These are phyloP conservation scores for Thalassophryne amazonica DNA, from an alignment of 2,797 vertebrate genomes.

Conservation along the genomic window DNA sequence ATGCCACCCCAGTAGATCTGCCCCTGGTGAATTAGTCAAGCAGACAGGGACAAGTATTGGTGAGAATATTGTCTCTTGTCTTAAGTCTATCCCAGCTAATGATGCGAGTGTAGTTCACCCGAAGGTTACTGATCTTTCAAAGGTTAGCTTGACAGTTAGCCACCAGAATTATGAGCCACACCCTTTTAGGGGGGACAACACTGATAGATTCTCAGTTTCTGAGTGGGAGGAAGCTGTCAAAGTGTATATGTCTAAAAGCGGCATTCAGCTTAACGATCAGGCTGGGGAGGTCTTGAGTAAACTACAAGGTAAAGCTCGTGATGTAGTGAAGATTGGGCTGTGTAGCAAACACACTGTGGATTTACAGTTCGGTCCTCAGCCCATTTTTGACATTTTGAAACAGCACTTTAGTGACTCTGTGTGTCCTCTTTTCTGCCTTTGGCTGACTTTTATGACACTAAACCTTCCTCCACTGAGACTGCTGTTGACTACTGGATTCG, in stretches of 20 bases:
- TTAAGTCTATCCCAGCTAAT: too few species aligned
- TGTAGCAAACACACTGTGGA: neutral
- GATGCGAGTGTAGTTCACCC: too few species aligned
- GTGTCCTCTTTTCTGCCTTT: constrained; percentile 15
- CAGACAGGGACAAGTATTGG: too few species aligned
- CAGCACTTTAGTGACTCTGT: constrained; percentile 5
- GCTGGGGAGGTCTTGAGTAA: neutral
- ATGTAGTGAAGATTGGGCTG: neutral
- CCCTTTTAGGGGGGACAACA: neutral
- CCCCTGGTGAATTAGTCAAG: too few species aligned
- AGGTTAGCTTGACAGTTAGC: neutral
- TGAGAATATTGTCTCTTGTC: too few species aligned
- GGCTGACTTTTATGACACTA: constrained; percentile 28
- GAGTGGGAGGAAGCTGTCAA: constrained; percentile 3
- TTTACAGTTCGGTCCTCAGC: constrained; percentile 1
- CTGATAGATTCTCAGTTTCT: neutral
- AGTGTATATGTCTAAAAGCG: neutral
- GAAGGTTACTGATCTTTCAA: neutral
- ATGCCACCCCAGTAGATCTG: too few species aligned
- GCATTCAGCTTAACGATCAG: constrained; percentile 1
- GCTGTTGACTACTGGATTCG: constrained; percentile 17
- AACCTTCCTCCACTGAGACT: neutral
- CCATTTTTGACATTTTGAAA: constrained; percentile 1
- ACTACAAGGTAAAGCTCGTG: neutral
- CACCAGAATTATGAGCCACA: constrained; percentile 1